phyloP scores from a whole-genome alignment of 2,797 vertebrate species.

The Oreortyx pictus region DNA sequence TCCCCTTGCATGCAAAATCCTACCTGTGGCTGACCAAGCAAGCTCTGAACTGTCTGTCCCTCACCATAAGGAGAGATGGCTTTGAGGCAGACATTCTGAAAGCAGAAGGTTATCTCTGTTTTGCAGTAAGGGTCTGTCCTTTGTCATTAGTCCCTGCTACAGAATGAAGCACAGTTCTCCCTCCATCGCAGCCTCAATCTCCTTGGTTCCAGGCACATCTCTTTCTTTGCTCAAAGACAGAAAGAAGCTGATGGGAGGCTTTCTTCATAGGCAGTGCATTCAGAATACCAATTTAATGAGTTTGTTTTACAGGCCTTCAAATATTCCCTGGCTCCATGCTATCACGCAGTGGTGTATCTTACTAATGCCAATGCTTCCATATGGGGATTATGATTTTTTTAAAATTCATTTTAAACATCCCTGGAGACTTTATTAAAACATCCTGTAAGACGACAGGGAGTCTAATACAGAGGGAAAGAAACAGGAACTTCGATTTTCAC shows the following conservation, averaged over 20 bases:
- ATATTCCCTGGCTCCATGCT: conserved; percentile 46
- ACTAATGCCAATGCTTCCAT: conserved; percentile 18
- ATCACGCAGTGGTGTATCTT: conserved; percentile 17
- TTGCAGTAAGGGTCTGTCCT: background rate
- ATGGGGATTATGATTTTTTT: conserved; percentile 32
- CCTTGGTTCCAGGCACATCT: background rate
- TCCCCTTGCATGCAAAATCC: rapidly evolving
- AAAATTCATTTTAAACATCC: conserved; percentile 52
- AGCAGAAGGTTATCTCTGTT: background rate
- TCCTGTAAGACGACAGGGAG: conserved; percentile 54
- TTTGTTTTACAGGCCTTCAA: conserved; percentile 33
- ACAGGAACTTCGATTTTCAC: conserved; percentile 27
- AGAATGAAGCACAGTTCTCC: background rate
- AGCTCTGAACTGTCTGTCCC: background rate
- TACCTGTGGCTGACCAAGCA: too few relatives aligned
- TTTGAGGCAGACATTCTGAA: background rate
- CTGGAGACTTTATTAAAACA: conserved; percentile 46
- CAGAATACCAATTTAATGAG: conserved; percentile 24
- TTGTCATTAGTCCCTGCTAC: background rate
- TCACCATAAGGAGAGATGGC: background rate
- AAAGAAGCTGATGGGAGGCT: background rate
- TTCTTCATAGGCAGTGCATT: conserved; percentile 20
- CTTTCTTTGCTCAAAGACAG: background rate
- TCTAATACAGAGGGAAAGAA: conserved; percentile 22
- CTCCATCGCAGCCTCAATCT: background rate